Base-by-base conservation (phyloP, 2,113 vertebrate species). In the Pterocles orientalis region DNA sequence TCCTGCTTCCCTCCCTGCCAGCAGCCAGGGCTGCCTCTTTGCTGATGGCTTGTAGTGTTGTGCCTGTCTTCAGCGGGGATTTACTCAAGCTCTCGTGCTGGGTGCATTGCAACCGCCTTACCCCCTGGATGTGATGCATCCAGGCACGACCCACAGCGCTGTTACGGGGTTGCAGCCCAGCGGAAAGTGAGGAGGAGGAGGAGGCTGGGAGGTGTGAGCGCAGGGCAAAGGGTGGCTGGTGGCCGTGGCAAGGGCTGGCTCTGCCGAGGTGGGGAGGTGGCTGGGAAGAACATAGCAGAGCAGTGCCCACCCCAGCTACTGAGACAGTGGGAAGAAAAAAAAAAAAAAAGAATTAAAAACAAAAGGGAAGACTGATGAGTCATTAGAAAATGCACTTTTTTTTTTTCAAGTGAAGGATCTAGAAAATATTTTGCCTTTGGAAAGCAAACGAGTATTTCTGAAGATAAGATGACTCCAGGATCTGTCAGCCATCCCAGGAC, bases 101-200 rank as follows among this genome's bases (percentile, higher is more conserved):
- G 39, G 14, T 28, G 28, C 18, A 8, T n/a, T 9, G 71, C 29
- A 66, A 8, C 24, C 1, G 1, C 61, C 43, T 24, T 20, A 15
- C 34, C 14, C 33, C 33, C 26, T 3, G 3, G 36, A 31, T 34
- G 25, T 5, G 4, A 25, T 6, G 2, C 1, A 10, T 13, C 47
- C 12, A 5, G 19, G 64, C 36, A 33, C 12, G 73, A 61, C 31
- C 43, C 33, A 11, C 0, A 1, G 54, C 21, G 31, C 20, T 3
- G 5, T 26, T 6, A 3, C 0, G 12, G 64, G 33, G 7, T 6
- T 33, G 26, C 33, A 70, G 47, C 26, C 45, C 15, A 3, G 65
- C 4, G 3, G 47, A 61, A 47, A 47, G 47, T 0, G 3, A 79
- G 65, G 64, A 39, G 39, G 8, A 68, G 45, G 26, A 71, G 19